Evolutionary conservation across 2,888 invertebrate species (phyloP).

Genomic region (Anagyrus pseudococci): DNA sequence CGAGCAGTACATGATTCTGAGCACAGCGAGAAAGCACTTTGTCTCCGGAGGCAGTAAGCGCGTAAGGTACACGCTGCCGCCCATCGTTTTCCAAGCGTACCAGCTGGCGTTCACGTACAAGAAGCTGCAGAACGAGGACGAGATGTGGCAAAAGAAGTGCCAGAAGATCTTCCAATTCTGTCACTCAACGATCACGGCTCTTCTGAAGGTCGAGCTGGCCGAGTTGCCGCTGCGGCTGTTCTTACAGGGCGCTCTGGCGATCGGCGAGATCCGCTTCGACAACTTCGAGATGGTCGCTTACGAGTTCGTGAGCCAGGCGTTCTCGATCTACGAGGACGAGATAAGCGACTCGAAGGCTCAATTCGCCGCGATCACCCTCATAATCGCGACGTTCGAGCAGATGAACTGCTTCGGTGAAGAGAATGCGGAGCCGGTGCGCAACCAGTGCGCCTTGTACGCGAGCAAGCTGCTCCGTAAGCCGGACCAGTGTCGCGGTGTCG

Average conservation of each 20-base stretch:
- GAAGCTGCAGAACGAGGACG: constrained; percentile 81
- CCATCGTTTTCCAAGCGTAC: constrained; percentile 93
- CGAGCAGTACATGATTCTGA: constrained; percentile 90
- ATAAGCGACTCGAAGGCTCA: constrained; percentile 98
- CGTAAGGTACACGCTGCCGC: constrained; percentile 90
- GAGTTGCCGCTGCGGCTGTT: constrained; percentile 93
- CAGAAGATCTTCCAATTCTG: constrained; percentile 98
- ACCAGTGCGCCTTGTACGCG: constrained; percentile 94
- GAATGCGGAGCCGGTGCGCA: constrained; percentile 94
- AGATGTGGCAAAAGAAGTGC: constrained; percentile 98
- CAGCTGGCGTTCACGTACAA: constrained; percentile 86
- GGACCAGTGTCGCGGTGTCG: constrained; percentile 96
- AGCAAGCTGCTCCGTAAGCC: constrained; percentile 96
- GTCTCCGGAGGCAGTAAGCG: constrained; percentile 89
- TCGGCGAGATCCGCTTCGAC: constrained; percentile 90
- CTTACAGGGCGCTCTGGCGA: constrained; percentile 93
- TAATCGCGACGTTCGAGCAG: constrained; percentile 94
- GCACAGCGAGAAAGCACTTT: constrained; percentile 86
- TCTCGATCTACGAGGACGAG: constrained; percentile 97
- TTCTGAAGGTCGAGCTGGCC: constrained; percentile 94
- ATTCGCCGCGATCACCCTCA: constrained; percentile 91
- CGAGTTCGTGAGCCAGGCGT: constrained; percentile 96
- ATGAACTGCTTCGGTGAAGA: constrained; percentile 95
- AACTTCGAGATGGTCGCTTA: constrained; percentile 97
- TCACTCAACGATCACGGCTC: constrained; percentile 90